A percentile compares a stretch with the other conserved stretches of the same genome.
Evolutionary conservation across 2,888 invertebrate genomes (phyloP).

Genomic region (Oligia strigilis): DNA sequence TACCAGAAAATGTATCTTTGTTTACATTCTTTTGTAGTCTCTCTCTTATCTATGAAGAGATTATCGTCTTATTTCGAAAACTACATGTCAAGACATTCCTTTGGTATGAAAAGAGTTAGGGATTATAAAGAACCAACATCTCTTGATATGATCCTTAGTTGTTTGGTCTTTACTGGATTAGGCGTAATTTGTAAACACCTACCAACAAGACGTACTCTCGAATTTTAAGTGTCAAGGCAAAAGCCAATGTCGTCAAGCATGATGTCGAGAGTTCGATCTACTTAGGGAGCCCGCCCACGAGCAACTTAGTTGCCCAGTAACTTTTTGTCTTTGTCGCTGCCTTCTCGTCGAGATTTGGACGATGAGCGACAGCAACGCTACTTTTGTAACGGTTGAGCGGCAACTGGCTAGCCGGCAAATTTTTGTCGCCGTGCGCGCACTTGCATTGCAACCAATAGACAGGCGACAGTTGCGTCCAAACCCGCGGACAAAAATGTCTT

Average conservation of each 20-base stretch:
- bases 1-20: constrained; percentile 21
- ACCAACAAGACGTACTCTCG: neutral
- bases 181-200: neutral
- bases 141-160: constrained; percentile 13
- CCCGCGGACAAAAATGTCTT: neutral
- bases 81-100: constrained; percentile 40
- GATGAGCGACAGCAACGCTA: too few species aligned
- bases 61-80: constrained; percentile 55
- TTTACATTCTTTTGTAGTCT: constrained; percentile 38
- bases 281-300: neutral
- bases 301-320: neutral
- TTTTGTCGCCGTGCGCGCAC: neutral
- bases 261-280: neutral
- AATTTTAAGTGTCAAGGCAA: neutral
- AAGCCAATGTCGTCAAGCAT: neutral
- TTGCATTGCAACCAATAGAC: neutral
- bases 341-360: too few species aligned
- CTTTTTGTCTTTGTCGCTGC: too few species aligned
- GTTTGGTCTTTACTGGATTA: neutral
- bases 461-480: neutral
- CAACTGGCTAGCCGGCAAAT: too few species aligned
- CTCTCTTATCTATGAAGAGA: constrained; percentile 43
- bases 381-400: too few species aligned
- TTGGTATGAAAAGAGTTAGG: constrained; percentile 18
- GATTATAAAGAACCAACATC: constrained; percentile 24